These are phyloP conservation scores for Xylota sylvarum DNA, from an alignment of 2,888 invertebrate species.

Conservation along the genomic window DNA sequence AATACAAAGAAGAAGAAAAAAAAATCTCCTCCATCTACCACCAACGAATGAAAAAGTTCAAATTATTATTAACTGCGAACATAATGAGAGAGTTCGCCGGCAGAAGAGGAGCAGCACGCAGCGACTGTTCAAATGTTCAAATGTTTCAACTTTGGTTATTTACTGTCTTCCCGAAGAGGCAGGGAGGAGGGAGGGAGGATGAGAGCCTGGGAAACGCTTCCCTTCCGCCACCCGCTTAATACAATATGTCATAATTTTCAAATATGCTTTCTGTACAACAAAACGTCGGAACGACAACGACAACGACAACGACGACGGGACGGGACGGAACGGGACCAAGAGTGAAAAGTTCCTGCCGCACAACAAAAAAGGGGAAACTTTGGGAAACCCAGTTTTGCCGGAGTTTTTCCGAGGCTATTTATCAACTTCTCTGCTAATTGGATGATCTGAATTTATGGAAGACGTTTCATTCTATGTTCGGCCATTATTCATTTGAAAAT, in stretches of 20 bases:
- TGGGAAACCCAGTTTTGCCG: slow-evolving; percentile 48
- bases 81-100: slow-evolving; percentile 70
- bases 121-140: slow-evolving; percentile 68
- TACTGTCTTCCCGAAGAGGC: slow-evolving; percentile 64
- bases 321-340: slow-evolving; percentile 25
- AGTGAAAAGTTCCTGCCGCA: slow-evolving; percentile 64
- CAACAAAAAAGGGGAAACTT: slow-evolving; percentile 42
- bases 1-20: slow-evolving; percentile 24
- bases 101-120: slow-evolving; percentile 30
- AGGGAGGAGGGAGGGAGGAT: background rate
- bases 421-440: slow-evolving; percentile 79
- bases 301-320: background rate
- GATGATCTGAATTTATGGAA: slow-evolving; percentile 79
- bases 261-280: slow-evolving; percentile 68
- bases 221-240: slow-evolving; percentile 26
- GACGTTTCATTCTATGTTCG: slow-evolving; percentile 73
- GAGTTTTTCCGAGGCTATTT: slow-evolving; percentile 77
- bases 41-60: slow-evolving; percentile 73
- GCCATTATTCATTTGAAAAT: slow-evolving; percentile 77
- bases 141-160: slow-evolving; percentile 76
- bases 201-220: slow-evolving; percentile 38
- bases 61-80: slow-evolving; percentile 77
- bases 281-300: slow-evolving; percentile 13
- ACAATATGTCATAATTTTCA: slow-evolving; percentile 76
- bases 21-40: slow-evolving; percentile 18